A percentile compares a stretch with the other conserved stretches of the same genome.
Evolutionary conservation across 2,888 invertebrate genomes (phyloP).

Genomic region (Dione vanillae): DNA sequence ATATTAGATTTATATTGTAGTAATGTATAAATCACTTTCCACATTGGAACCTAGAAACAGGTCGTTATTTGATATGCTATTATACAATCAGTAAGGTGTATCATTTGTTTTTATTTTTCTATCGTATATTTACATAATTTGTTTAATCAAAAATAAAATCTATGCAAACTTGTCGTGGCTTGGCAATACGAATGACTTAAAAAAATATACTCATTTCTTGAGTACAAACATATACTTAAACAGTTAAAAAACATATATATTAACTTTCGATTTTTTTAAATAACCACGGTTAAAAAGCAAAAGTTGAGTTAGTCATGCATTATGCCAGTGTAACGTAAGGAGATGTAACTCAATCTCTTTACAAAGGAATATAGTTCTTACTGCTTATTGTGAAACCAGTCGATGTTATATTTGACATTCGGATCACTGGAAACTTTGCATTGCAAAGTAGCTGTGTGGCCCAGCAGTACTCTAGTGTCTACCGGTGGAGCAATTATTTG

Average conservation of each 20-base stretch:
- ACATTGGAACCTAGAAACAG: no score
- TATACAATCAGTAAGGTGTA: no score
- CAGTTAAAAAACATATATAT: background rate
- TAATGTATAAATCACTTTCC: no score
- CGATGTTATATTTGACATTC: conserved; percentile 92
- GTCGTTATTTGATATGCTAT: no score
- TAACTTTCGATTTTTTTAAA: conserved; percentile 38
- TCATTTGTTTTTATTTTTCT: no score
- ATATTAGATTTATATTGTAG: no score
- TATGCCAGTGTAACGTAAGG: conserved; percentile 37
- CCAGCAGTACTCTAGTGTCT: conserved; percentile 95
- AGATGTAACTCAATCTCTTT: conserved; percentile 27
- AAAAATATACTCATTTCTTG: no score
- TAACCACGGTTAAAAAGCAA: conserved; percentile 34
- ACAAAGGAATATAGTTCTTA: conserved; percentile 73
- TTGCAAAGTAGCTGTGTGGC: conserved; percentile 95
- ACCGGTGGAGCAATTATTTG: conserved; percentile 97
- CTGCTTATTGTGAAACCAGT: conserved; percentile 95
- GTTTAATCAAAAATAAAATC: no score
- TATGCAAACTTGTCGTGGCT: no score
- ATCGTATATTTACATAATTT: no score
- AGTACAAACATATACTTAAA: no score
- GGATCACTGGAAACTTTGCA: conserved; percentile 97
- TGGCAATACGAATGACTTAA: no score
- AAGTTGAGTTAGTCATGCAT: conserved; percentile 37